A percentile compares a stretch with the other conserved stretches of the same genome.
Evolutionary conservation across 2,797 vertebrate species (phyloP).

Genomic region (Myoxocephalus aenaeus): DNA sequence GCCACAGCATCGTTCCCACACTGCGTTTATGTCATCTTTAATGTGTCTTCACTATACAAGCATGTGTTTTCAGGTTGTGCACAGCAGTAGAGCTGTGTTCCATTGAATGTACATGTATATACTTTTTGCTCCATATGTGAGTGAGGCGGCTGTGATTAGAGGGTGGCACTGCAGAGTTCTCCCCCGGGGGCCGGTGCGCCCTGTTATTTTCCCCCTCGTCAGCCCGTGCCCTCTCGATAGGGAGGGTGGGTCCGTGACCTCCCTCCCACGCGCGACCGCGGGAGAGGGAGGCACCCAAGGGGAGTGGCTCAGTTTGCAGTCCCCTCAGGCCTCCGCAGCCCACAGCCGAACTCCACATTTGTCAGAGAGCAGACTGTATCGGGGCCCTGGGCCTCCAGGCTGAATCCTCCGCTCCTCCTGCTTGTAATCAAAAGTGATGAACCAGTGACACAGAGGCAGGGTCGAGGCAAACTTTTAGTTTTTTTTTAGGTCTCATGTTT

Average conservation of each 20-base stretch:
- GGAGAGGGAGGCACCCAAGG: conserved; percentile 61
- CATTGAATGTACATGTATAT: conserved; percentile 14
- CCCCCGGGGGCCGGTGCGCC: conserved; percentile 50
- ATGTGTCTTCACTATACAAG: not conserved
- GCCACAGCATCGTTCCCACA: not conserved
- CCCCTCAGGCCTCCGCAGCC: conserved; percentile 20
- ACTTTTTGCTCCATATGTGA: conserved; percentile 47
- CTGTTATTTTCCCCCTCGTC: conserved; percentile 77
- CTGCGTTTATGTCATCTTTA: not conserved
- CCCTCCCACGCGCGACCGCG: conserved; percentile 68
- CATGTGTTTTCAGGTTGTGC: conserved; percentile 11
- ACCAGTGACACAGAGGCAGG: conserved; percentile 9
- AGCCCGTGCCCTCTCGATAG: conserved; percentile 58
- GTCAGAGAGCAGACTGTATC: conserved; percentile 30
- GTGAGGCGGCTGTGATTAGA: conserved; percentile 75
- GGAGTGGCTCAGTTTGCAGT: conserved; percentile 2
- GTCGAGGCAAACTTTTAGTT: conserved; percentile 15
- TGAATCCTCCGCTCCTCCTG: conserved; percentile 12
- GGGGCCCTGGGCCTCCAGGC: not conserved
- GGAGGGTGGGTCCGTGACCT: conserved; percentile 75
- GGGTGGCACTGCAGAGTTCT: conserved; percentile 61
- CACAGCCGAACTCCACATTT: conserved; percentile 25
- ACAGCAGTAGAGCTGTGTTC: conserved; percentile 15
- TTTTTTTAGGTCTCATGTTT: conserved; percentile 25
- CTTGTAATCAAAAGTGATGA: conserved; percentile 30